Evolutionary conservation across 2,113 vertebrate species (phyloP).

Genomic region (Semnornis frantzii): DNA sequence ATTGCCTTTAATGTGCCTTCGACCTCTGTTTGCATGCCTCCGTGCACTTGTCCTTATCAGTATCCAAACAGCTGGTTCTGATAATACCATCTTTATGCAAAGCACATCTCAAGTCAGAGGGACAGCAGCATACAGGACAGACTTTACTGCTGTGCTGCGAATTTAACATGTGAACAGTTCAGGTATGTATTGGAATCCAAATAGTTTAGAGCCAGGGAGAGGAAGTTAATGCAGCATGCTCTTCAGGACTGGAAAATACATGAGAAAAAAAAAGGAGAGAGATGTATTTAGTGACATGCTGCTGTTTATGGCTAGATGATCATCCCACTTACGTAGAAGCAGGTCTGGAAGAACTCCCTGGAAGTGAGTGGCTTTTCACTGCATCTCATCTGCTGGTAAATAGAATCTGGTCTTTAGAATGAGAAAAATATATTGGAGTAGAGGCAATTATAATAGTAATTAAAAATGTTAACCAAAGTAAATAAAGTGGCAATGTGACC

Average conservation of each 20-base stretch:
- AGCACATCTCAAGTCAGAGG: not conserved
- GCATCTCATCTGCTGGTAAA: not conserved
- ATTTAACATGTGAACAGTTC: not conserved
- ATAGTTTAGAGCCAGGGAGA: not conserved
- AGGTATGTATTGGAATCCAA: conserved; percentile 25
- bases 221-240: not conserved
- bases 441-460: not conserved
- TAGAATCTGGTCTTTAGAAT: not conserved
- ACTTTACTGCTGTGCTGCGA: not conserved
- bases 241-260: not conserved
- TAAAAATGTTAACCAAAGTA: not conserved
- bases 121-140: not conserved
- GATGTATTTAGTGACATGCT: not conserved
- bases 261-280: too few species aligned
- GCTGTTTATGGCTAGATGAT: not conserved
- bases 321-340: not conserved
- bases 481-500: not conserved
- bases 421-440: not conserved
- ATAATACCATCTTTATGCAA: not conserved
- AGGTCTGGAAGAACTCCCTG: conserved; percentile 29
- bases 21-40: not conserved
- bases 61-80: conserved; percentile 21
- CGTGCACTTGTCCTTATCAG: not conserved
- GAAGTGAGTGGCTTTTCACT: conserved; percentile 24
- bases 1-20: not conserved